Evolutionary conservation across 2,888 invertebrate genomes (phyloP).

Genomic region (Ectobius pallidus): DNA sequence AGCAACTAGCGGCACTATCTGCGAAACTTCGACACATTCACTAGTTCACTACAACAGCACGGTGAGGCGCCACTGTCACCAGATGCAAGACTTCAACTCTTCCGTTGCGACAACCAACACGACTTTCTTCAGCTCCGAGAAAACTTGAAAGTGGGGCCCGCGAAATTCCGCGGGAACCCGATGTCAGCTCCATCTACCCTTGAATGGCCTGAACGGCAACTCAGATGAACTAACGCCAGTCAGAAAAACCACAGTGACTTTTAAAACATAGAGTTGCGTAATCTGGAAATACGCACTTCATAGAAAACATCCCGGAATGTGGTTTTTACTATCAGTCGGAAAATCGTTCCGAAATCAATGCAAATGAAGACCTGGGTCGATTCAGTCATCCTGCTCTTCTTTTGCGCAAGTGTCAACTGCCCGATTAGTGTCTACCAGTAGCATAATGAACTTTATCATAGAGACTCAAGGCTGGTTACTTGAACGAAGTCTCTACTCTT

Average conservation of each 20-base stretch:
- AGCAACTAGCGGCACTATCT: slow-evolving; percentile 31
- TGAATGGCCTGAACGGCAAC: too few species aligned
- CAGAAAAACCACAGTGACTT: background rate
- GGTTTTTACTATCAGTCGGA: too few species aligned
- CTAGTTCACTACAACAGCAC: slow-evolving; percentile 44
- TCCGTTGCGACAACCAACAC: slow-evolving; percentile 29
- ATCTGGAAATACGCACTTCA: too few species aligned
- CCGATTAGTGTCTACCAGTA: too few species aligned
- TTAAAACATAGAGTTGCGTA: background rate
- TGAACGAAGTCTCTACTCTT: too few species aligned
- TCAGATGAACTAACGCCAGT: background rate
- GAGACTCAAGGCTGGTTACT: too few species aligned
- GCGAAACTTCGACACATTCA: slow-evolving; percentile 43
- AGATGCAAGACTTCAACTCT: slow-evolving; percentile 22
- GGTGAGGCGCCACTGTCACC: slow-evolving; percentile 37
- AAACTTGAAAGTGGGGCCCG: slow-evolving; percentile 38
- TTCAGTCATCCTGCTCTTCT: too few species aligned
- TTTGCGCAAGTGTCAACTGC: too few species aligned
- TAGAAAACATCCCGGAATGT: too few species aligned
- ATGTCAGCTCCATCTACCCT: background rate
- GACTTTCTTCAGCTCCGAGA: slow-evolving; percentile 35
- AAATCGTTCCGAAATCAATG: too few species aligned
- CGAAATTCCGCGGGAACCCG: background rate
- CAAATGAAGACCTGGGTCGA: too few species aligned
- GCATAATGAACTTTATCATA: too few species aligned